Conservation (phyloP, 2,113 vertebrate species). For the Deroptyus accipitrinus region DNA sequence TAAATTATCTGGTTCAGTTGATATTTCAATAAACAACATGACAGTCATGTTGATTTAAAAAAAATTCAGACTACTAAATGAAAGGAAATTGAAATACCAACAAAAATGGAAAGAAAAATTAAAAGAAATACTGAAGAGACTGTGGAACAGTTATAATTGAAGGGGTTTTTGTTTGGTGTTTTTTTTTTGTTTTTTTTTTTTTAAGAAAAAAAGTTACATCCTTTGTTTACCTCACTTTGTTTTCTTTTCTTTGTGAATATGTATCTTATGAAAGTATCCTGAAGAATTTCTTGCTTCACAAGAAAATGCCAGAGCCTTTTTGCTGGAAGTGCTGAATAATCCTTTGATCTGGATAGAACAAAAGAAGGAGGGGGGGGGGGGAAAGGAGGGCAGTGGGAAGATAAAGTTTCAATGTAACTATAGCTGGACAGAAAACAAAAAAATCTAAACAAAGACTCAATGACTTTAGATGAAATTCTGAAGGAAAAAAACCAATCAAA, state of each 20-base stretch:
- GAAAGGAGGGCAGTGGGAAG: no score
- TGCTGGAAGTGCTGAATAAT: slow-evolving; percentile 89
- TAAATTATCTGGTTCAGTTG: not conserved
- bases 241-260: slow-evolving; percentile 99
- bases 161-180: not conserved
- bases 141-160: not conserved
- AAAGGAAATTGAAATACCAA: not conserved
- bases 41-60: not conserved
- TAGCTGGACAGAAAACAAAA: not conserved
- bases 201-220: not conserved
- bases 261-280: slow-evolving; percentile 94
- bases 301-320: slow-evolving; percentile 96
- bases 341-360: slow-evolving; percentile 86
- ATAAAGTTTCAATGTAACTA: not conserved
- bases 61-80: not conserved
- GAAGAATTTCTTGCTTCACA: slow-evolving; percentile 95
- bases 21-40: not conserved
- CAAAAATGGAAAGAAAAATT: not conserved
- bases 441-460: not conserved
- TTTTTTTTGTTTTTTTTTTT: not conserved
- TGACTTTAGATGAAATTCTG: not conserved
- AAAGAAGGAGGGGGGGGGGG: not conserved
- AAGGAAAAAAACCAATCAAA: not conserved
- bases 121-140: not conserved
- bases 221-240: slow-evolving; percentile 90